These are phyloP conservation scores for Macrotrachela quadricornifera DNA, from an alignment of 1,140 invertebrate species.

Conservation along the genomic window DNA sequence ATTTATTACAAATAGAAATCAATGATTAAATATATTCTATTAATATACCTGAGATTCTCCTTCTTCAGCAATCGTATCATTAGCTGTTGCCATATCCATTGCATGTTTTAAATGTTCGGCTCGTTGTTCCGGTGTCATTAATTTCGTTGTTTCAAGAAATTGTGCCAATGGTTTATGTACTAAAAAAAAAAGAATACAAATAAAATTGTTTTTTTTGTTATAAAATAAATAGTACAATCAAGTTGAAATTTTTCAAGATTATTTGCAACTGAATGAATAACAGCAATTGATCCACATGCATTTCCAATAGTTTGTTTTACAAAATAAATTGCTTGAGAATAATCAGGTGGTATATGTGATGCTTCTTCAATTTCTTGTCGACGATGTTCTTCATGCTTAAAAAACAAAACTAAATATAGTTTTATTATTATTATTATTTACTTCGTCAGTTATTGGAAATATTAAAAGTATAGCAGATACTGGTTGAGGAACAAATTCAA, in stretches of 20 bases:
- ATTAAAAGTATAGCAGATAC: constrained; percentile 61
- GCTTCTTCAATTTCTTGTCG: constrained; percentile 15
- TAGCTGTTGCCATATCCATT: constrained; percentile 47
- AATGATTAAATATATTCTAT: background rate
- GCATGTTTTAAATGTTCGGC: constrained; percentile 49
- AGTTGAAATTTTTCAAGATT: constrained; percentile 30
- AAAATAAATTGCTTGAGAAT: constrained; percentile 46
- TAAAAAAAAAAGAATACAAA: constrained; percentile 11
- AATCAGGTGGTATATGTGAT: background rate
- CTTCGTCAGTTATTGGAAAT: constrained; percentile 56
- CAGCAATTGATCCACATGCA: constrained; percentile 79
- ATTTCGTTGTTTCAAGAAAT: constrained; percentile 49
- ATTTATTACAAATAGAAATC: constrained; percentile 11
- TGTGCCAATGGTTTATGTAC: constrained; percentile 50
- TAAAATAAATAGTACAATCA: constrained; percentile 14
- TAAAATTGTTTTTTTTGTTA: background rate
- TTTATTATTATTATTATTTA: constrained; percentile 30
- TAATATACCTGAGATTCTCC: constrained; percentile 56
- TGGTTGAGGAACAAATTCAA: constrained; percentile 59
- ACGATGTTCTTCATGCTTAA: constrained; percentile 40
- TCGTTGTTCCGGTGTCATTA: constrained; percentile 45
- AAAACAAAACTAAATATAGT: background rate
- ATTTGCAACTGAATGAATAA: constrained; percentile 52
- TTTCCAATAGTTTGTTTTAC: constrained; percentile 73
- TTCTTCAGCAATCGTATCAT: constrained; percentile 60